Evolutionary conservation across 2,113 vertebrate genomes (phyloP).

Genomic region (cattle (Bos taurus)): DNA sequence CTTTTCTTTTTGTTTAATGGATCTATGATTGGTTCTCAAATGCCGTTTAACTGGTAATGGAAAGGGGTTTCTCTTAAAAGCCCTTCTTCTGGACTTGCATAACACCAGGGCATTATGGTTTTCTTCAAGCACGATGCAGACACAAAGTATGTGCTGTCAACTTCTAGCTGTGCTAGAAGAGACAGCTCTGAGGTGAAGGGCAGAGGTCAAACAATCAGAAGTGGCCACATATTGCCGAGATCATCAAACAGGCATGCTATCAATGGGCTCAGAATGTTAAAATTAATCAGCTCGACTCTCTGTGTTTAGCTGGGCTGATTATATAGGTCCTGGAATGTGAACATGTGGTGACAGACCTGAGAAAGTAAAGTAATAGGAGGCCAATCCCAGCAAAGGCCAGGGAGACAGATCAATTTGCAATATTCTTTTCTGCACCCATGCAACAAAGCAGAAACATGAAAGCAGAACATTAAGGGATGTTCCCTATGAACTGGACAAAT

Average conservation of each 20-base stretch:
- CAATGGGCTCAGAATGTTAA: constrained; percentile 86
- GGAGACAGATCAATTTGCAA: constrained; percentile 97
- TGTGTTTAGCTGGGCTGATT: constrained; percentile 90
- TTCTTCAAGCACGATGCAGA: constrained; percentile 68
- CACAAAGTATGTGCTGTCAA: constrained; percentile 68
- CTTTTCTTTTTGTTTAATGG: constrained; percentile 68
- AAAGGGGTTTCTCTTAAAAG: constrained; percentile 63
- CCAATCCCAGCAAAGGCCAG: constrained; percentile 85
- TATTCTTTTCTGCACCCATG: constrained; percentile 87
- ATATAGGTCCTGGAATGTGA: constrained; percentile 78
- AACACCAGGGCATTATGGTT: constrained; percentile 50
- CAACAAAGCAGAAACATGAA: constrained; percentile 96
- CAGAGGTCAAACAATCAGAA: constrained; percentile 92
- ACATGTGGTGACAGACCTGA: constrained; percentile 78
- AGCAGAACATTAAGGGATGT: constrained; percentile 92
- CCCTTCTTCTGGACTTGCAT: constrained; percentile 35
- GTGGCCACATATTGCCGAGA: constrained; percentile 90
- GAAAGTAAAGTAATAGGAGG: constrained; percentile 85
- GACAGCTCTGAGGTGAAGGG: constrained; percentile 75
- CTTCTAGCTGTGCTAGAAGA: constrained; percentile 80
- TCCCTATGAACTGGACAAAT: constrained; percentile 92
- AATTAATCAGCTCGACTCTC: constrained; percentile 88
- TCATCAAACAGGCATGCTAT: constrained; percentile 91
- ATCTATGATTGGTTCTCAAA: constrained; percentile 68
- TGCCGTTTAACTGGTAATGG: constrained; percentile 53